phyloP scores from a whole-genome alignment of 2,888 invertebrate species.

The Myopa tessellatipennis region DNA sequence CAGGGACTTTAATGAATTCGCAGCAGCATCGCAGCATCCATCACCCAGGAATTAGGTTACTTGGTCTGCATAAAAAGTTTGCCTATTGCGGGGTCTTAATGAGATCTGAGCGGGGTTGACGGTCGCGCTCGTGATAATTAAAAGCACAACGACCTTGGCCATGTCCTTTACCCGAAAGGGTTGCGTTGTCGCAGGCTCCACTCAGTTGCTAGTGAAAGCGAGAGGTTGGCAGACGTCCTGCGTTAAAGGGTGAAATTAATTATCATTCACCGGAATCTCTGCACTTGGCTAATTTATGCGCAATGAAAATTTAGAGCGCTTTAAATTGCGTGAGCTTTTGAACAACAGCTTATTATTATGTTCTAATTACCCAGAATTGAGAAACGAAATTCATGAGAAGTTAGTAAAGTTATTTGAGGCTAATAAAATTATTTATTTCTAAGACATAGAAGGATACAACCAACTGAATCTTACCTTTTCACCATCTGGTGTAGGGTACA shows the following conservation, averaged over 20 bases:
- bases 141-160: conserved; percentile 35
- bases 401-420: too few relatives aligned
- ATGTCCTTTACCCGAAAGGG: conserved; percentile 22
- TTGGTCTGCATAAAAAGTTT: background rate
- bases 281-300: background rate
- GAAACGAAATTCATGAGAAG: background rate
- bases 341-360: background rate
- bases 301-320: background rate
- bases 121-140: conserved; percentile 29
- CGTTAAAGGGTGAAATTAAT: conserved; percentile 33
- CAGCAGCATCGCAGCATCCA: background rate
- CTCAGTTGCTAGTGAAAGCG: background rate
- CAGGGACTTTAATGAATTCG: conserved; percentile 19
- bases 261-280: conserved; percentile 23
- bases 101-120: conserved; percentile 17
- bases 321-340: background rate
- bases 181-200: background rate
- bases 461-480: too few relatives aligned
- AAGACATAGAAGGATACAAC: too few relatives aligned
- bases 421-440: too few relatives aligned
- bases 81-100: conserved; percentile 14
- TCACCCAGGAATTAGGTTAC: conserved; percentile 17
- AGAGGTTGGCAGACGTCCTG: background rate
- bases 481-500: too few relatives aligned
- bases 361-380: background rate